Conservation (phyloP, 2,888 invertebrate genomes). For the Drosophila basisetae region DNA sequence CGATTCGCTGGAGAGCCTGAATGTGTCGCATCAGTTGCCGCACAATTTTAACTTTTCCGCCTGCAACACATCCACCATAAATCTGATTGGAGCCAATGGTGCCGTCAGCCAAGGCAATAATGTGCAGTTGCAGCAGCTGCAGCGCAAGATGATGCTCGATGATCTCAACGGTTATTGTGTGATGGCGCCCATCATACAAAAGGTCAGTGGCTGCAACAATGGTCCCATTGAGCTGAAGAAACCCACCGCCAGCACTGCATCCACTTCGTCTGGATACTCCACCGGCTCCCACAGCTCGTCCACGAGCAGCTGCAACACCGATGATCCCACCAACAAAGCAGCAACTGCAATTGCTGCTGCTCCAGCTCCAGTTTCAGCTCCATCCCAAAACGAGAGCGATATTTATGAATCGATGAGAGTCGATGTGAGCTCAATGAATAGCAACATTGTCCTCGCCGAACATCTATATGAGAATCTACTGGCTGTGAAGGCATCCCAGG, state of each 20-base stretch:
- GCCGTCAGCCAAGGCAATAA: slow-evolving; percentile 63
- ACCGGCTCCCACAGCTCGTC: slow-evolving; percentile 78
- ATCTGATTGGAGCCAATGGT: slow-evolving; percentile 84
- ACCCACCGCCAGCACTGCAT: slow-evolving; percentile 60
- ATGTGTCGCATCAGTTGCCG: slow-evolving; percentile 83
- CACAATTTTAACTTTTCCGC: slow-evolving; percentile 85
- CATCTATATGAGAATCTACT: slow-evolving; percentile 83
- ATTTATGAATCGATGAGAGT: slow-evolving; percentile 82
- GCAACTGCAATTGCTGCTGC: neutral
- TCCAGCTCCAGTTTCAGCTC: neutral
- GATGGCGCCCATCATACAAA: slow-evolving; percentile 84
- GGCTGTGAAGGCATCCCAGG: slow-evolving; percentile 81
- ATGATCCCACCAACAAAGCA: slow-evolving; percentile 39
- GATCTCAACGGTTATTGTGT: slow-evolving; percentile 84
- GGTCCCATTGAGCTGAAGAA: slow-evolving; percentile 22
- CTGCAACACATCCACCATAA: slow-evolving; percentile 83
- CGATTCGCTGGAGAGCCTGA: slow-evolving; percentile 78
- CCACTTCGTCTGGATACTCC: slow-evolving; percentile 81
- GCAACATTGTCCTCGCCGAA: slow-evolving; percentile 63
- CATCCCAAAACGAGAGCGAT: slow-evolving; percentile 63
- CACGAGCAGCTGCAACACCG: slow-evolving; percentile 71
- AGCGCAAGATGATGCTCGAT: slow-evolving; percentile 79
- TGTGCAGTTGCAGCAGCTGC: slow-evolving; percentile 34
- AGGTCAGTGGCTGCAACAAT: slow-evolving; percentile 35
- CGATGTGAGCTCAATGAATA: slow-evolving; percentile 48